These are phyloP conservation scores for Promerops cafer DNA, from an alignment of 2,113 vertebrate species.

Conservation along the genomic window DNA sequence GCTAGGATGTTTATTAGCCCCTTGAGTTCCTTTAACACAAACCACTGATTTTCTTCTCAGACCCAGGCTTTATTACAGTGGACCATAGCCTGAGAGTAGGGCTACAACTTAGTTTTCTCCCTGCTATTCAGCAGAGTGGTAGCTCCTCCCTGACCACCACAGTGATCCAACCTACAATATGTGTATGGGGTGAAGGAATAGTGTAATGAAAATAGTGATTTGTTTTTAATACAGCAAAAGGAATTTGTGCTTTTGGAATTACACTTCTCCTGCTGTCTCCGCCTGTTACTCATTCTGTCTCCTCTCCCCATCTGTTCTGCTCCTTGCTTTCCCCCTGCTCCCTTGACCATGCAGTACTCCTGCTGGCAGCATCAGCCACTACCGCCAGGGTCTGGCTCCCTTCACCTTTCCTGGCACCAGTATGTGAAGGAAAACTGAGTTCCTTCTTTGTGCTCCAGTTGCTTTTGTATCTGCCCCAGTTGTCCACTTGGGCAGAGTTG, in stretches of 20 bases:
- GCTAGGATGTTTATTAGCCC: neutral
- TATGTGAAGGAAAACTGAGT: neutral
- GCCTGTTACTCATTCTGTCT: neutral
- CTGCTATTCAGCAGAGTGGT: neutral
- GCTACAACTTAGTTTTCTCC: neutral
- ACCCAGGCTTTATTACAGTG: neutral
- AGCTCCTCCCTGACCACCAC: neutral
- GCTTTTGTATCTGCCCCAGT: neutral
- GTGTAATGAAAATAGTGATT: conserved; percentile 3
- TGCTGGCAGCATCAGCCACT: neutral
- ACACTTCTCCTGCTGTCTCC: neutral
- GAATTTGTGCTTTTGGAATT: conserved; percentile 20
- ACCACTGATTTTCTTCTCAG: neutral
- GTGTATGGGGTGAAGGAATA: neutral
- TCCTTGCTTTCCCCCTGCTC: neutral
- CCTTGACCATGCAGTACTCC: neutral
- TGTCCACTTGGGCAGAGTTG: neutral
- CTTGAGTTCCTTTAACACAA: conserved; percentile 3
- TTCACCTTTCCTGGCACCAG: neutral
- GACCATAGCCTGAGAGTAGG: neutral
- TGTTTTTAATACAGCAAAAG: conserved; percentile 1
- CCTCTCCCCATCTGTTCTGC: conserved; percentile 5
- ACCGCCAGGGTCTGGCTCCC: neutral
- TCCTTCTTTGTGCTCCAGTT: neutral
- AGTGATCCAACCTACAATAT: neutral